A percentile compares a stretch with the other conserved stretches of the same genome.
Evolutionary conservation across 2,113 vertebrate genomes (phyloP).

Genomic region (Cebus imitator): DNA sequence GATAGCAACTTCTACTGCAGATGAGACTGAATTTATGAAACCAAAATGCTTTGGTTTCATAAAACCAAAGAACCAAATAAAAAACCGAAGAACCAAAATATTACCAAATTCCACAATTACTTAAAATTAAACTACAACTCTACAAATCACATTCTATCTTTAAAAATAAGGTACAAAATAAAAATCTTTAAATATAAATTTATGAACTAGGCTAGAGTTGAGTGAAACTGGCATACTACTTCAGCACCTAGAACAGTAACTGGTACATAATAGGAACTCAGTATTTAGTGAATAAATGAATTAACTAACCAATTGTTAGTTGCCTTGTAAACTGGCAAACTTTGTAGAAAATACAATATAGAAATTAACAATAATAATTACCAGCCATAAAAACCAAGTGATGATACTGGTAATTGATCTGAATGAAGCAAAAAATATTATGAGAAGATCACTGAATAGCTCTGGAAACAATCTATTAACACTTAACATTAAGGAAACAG

Average conservation of each 20-base stretch:
- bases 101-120: constrained; percentile 62
- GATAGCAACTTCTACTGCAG: constrained; percentile 30
- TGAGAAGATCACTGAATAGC: neutral
- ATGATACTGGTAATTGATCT: neutral
- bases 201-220: neutral
- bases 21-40: constrained; percentile 69
- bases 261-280: neutral
- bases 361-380: constrained; percentile 15
- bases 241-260: neutral
- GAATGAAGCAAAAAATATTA: constrained; percentile 2
- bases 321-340: neutral
- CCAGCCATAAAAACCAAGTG: neutral
- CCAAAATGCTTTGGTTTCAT: constrained; percentile 68
- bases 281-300: constrained; percentile 16
- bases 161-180: constrained; percentile 48
- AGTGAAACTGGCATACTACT: neutral
- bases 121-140: constrained; percentile 66
- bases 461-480: neutral
- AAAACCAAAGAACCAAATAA: constrained; percentile 56
- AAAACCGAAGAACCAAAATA: constrained; percentile 62
- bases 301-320: neutral
- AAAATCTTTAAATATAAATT: constrained; percentile 44
- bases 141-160: constrained; percentile 66
- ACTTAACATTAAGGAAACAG: neutral
- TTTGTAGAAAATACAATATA: constrained; percentile 27